phyloP scores from a whole-genome alignment of 1,140 invertebrate genomes.

The Aphelenchoides fujianensis region DNA sequence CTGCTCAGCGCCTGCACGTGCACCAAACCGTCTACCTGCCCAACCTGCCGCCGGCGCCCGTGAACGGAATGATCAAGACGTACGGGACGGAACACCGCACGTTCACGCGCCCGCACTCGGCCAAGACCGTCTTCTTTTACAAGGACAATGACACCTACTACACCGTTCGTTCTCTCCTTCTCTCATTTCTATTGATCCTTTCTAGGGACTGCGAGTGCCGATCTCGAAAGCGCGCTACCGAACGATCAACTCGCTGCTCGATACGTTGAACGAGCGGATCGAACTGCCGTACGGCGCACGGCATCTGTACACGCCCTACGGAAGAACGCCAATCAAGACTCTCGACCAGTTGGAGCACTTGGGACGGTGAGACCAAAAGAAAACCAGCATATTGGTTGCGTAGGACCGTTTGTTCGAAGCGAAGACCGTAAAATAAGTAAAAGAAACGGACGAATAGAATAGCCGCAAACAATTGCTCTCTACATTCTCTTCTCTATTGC shows the following conservation, averaged over 20 bases:
- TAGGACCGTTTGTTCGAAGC: too few relatives aligned
- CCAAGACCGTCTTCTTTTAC: constrained; percentile 61
- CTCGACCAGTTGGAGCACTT: constrained; percentile 58
- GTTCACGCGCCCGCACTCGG: constrained; percentile 54
- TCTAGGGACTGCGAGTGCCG: constrained; percentile 59
- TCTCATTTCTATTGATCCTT: not conserved
- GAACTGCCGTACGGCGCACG: constrained; percentile 57
- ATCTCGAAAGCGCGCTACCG: constrained; percentile 58
- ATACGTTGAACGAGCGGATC: constrained; percentile 54
- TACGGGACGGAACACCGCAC: constrained; percentile 46
- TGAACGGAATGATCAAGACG: constrained; percentile 48
- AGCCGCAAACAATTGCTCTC: too few relatives aligned
- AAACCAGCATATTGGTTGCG: too few relatives aligned
- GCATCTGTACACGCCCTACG: constrained; percentile 54
- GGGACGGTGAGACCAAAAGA: constrained; percentile 45
- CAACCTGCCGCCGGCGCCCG: constrained; percentile 14
- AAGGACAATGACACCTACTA: constrained; percentile 60
- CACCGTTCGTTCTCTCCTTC: constrained; percentile 50
- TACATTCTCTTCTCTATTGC: too few relatives aligned
- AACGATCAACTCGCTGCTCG: constrained; percentile 56
- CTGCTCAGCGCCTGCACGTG: not conserved
- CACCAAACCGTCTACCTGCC: constrained; percentile 20
- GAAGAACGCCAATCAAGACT: constrained; percentile 45
- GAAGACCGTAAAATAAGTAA: too few relatives aligned
- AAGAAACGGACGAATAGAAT: too few relatives aligned